phyloP scores from a whole-genome alignment of 1,140 invertebrate species.

The Drosophila lowei region DNA sequence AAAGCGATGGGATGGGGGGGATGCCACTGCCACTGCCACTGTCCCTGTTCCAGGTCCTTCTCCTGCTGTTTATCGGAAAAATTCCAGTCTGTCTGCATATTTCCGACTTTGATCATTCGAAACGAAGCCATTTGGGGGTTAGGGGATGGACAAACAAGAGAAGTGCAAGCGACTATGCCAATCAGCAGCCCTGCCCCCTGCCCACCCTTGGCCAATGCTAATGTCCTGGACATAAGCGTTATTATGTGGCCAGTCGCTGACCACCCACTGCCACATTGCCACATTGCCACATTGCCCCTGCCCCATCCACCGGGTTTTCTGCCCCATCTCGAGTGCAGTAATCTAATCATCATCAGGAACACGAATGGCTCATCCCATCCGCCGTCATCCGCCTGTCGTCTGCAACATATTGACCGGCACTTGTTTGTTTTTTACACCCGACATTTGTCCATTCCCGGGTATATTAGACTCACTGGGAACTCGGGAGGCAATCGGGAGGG shows the following conservation, averaged over 20 bases:
- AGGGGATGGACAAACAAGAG: conserved; percentile 35
- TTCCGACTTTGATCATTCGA: conserved; percentile 76
- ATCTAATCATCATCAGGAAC: conserved; percentile 70
- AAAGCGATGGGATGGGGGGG: not conserved
- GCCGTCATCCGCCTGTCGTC: conserved; percentile 4
- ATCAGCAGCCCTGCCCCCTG: conserved; percentile 19
- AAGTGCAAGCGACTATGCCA: conserved; percentile 23
- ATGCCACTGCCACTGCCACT: conserved; percentile 10
- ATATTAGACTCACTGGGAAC: no score
- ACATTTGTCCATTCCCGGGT: no score
- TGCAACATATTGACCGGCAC: conserved; percentile 66
- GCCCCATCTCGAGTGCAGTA: conserved; percentile 34
- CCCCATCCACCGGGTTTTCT: not conserved
- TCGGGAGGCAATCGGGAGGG: no score
- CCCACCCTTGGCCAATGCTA: conserved; percentile 34
- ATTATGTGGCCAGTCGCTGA: conserved; percentile 33
- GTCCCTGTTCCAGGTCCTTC: not conserved
- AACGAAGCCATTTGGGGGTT: conserved; percentile 20
- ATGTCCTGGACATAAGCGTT: conserved; percentile 54
- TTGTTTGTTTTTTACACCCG: conserved; percentile 29
- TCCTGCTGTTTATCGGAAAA: conserved; percentile 32
- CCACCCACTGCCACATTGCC: conserved; percentile 19
- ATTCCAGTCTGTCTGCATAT: conserved; percentile 78
- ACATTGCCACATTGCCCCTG: conserved; percentile 9
- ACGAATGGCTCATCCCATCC: conserved; percentile 28